Conservation (phyloP, 2,113 vertebrate species). For the Neolamprologus falcicula region DNA sequence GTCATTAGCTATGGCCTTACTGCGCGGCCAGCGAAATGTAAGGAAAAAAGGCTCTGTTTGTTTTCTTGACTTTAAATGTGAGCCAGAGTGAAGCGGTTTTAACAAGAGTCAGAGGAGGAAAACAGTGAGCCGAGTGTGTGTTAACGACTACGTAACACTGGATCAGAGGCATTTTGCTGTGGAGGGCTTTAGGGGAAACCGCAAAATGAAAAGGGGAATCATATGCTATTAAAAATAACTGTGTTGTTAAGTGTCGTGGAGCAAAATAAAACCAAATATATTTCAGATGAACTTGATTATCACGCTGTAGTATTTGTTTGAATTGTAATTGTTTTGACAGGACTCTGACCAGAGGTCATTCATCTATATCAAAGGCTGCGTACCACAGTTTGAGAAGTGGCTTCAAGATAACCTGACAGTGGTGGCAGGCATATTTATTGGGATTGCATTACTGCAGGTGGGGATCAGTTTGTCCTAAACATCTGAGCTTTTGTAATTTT, state of each 20-base stretch:
- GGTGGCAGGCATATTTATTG: conserved; percentile 97
- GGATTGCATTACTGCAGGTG: conserved; percentile 95
- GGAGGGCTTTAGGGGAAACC: not conserved
- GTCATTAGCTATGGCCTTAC: conserved; percentile 32
- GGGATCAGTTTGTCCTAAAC: not conserved
- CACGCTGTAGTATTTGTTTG: not conserved
- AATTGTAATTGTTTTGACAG: conserved; percentile 53
- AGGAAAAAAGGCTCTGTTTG: conserved; percentile 37
- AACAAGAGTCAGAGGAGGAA: not conserved
- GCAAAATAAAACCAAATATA: not conserved
- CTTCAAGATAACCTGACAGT: conserved; percentile 97
- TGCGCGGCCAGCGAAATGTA: conserved; percentile 26
- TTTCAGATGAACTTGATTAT: not conserved
- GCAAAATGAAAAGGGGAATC: not conserved
- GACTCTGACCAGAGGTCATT: conserved; percentile 92
- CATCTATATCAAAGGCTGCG: conserved; percentile 97
- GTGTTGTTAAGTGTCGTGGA: not conserved
- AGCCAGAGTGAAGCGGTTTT: not conserved
- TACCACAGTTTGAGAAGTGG: conserved; percentile 99
- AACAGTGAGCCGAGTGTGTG: not conserved
- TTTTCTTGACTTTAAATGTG: conserved; percentile 24
- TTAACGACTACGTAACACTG: not conserved
- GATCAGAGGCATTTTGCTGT: not conserved
- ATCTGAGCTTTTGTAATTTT: not conserved
- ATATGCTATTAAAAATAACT: not conserved